Conservation (phyloP, 92 coral and sea anemone genomes). For the Nematostella vectensis region DNA sequence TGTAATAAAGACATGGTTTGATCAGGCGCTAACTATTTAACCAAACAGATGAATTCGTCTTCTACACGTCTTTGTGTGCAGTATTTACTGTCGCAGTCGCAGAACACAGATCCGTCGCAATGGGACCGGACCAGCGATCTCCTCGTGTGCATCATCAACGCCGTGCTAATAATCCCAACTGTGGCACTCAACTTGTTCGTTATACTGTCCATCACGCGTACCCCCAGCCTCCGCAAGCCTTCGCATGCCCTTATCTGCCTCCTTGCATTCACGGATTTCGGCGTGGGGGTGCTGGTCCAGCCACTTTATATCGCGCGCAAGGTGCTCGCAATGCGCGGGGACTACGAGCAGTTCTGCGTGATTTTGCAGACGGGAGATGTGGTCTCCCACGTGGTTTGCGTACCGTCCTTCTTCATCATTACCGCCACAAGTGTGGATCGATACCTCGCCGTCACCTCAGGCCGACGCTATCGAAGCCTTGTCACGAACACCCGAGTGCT, state of each 20-base stretch:
- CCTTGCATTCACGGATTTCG: constrained; percentile 23
- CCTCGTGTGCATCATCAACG: constrained; percentile 13
- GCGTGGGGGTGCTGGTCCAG: constrained; percentile 24
- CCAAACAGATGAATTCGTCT: too few relatives aligned
- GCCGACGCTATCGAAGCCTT: neutral
- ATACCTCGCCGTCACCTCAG: constrained; percentile 18
- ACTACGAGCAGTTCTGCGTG: constrained; percentile 11
- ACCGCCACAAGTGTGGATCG: constrained; percentile 29
- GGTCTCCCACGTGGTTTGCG: constrained; percentile 12
- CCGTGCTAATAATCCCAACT: constrained; percentile 7
- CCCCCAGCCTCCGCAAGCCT: constrained; percentile 20
- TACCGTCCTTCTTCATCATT: constrained; percentile 21
- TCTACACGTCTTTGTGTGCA: neutral
- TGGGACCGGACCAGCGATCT: constrained; percentile 14
- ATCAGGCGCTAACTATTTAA: too few relatives aligned
- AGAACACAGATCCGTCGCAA: constrained; percentile 12
- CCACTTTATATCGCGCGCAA: constrained; percentile 24
- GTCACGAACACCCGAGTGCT: constrained; percentile 12
- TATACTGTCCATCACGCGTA: constrained; percentile 10
- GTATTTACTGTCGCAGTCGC: constrained; percentile 6
- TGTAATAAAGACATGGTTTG: too few relatives aligned
- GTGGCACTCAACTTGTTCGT: constrained; percentile 15
- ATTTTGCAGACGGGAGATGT: constrained; percentile 15
- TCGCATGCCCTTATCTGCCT: constrained; percentile 21
- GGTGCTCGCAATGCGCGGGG: constrained; percentile 4